These are phyloP conservation scores for Lamellibrachia luymesi DNA, from an alignment of 1,140 invertebrate genomes.

Conservation along the genomic window DNA sequence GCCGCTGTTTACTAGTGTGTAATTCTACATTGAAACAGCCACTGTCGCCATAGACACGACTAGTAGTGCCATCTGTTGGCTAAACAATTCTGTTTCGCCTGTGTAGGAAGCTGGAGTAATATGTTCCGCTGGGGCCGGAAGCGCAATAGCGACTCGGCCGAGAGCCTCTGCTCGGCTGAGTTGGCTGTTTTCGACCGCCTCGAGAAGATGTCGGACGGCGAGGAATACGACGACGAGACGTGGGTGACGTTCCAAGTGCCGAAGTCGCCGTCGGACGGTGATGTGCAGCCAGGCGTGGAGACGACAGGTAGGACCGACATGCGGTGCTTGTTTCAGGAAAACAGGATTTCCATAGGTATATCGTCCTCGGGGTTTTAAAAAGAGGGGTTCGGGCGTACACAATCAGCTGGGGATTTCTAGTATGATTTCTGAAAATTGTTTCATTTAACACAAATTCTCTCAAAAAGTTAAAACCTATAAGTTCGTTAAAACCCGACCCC, in stretches of 20 bases:
- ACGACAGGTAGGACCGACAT: not conserved
- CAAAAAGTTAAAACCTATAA: too few relatives aligned
- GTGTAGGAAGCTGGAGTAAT: constrained; percentile 1
- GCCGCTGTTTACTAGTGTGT: too few relatives aligned
- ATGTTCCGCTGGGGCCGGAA: not conserved
- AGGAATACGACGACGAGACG: not conserved
- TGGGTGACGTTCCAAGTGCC: not conserved
- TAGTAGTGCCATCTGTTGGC: not conserved
- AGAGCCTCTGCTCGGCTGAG: not conserved
- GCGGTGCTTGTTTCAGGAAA: not conserved
- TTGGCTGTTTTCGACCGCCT: constrained; percentile 10
- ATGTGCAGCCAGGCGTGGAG: not conserved
- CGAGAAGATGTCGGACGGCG: not conserved
- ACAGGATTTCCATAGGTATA: not conserved
- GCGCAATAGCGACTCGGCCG: constrained; percentile 6
- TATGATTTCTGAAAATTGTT: too few relatives aligned
- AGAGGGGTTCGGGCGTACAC: too few relatives aligned
- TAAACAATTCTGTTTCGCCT: not conserved
- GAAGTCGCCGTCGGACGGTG: not conserved
- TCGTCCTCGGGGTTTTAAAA: not conserved
- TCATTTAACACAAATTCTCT: too few relatives aligned
- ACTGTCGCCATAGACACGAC: not conserved
- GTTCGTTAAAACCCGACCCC: too few relatives aligned
- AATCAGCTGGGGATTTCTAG: too few relatives aligned
- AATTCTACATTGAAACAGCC: too few relatives aligned